A percentile compares a stretch with the other conserved stretches of the same genome.
Conservation (phyloP, 2,888 invertebrate genomes). For the Megalurothrips usitatus region DNA sequence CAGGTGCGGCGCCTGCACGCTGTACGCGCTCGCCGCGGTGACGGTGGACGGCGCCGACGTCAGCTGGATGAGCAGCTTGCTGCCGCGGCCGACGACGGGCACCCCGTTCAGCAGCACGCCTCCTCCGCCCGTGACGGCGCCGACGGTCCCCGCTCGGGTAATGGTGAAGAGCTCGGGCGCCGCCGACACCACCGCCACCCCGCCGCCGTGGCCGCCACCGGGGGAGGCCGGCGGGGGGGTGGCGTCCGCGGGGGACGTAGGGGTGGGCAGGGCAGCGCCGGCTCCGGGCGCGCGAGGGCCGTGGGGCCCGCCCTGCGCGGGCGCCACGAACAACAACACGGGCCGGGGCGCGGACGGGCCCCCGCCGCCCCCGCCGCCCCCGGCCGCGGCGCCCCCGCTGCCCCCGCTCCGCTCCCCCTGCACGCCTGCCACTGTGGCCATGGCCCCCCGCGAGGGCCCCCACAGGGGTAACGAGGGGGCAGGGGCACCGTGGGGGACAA, state of each 20-base stretch:
- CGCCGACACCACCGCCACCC: not conserved
- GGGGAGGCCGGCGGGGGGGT: not conserved
- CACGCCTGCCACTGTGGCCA: conserved; percentile 18
- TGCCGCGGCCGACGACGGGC: conserved; percentile 7
- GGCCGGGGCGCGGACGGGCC: not conserved
- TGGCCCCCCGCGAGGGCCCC: not conserved
- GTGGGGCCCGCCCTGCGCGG: not conserved
- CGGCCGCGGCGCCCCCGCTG: not conserved
- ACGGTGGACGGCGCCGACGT: not conserved
- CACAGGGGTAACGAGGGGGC: not conserved
- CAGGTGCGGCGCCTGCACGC: not conserved
- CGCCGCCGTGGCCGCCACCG: not conserved
- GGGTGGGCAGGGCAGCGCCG: not conserved
- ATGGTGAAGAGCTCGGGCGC: conserved; percentile 8
- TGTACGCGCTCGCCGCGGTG: not conserved
- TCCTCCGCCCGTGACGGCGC: not conserved
- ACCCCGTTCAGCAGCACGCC: conserved; percentile 2
- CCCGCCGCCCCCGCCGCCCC: conserved; percentile 2
- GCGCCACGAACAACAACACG: conserved; percentile 17
- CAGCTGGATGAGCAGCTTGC: conserved; percentile 9
- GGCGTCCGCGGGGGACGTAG: not conserved
- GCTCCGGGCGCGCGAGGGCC: too few relatives aligned
- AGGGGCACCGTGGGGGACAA: not conserved
- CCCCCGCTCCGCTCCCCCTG: conserved; percentile 13
- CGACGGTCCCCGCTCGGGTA: conserved; percentile 12